Evolutionary conservation across 2,113 vertebrate genomes (phyloP).

Genomic region (Alethe diademata): DNA sequence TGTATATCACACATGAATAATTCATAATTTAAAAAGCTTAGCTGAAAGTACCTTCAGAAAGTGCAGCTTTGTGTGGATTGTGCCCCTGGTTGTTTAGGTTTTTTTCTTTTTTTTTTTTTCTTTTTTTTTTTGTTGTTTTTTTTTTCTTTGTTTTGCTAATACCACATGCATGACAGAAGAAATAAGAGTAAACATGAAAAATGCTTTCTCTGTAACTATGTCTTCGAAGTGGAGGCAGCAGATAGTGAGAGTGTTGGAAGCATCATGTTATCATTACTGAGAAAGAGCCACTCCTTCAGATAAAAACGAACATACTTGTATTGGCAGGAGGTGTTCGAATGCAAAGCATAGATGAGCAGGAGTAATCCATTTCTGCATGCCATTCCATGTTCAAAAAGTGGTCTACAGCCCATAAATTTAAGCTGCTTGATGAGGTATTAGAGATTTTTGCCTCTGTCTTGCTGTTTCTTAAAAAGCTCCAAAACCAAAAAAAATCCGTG

Average conservation of each 20-base stretch:
- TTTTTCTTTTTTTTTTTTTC: rapidly evolving
- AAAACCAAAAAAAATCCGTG: not conserved
- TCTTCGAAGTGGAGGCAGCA: not conserved
- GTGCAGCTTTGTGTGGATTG: not conserved
- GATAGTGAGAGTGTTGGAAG: not conserved
- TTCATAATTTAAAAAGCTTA: not conserved
- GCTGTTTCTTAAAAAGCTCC: not conserved
- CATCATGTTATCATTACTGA: not conserved
- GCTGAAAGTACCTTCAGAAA: not conserved
- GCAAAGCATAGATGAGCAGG: not conserved
- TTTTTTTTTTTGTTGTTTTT: not conserved
- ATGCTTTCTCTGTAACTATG: not conserved
- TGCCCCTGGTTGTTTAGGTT: not conserved
- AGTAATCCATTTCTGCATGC: not conserved
- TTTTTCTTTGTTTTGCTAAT: not conserved
- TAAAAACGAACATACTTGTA: not conserved
- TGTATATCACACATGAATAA: not conserved
- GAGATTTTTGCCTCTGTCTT: not conserved
- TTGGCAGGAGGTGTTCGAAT: not conserved
- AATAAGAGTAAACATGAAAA: not conserved
- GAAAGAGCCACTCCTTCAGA: not conserved
- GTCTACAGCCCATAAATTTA: not conserved
- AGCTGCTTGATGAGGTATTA: not conserved
- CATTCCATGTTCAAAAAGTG: not conserved
- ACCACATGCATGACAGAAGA: not conserved